These are phyloP conservation scores for Sylvicola fuscatus DNA, from an alignment of 2,888 invertebrate genomes.

Conservation along the genomic window DNA sequence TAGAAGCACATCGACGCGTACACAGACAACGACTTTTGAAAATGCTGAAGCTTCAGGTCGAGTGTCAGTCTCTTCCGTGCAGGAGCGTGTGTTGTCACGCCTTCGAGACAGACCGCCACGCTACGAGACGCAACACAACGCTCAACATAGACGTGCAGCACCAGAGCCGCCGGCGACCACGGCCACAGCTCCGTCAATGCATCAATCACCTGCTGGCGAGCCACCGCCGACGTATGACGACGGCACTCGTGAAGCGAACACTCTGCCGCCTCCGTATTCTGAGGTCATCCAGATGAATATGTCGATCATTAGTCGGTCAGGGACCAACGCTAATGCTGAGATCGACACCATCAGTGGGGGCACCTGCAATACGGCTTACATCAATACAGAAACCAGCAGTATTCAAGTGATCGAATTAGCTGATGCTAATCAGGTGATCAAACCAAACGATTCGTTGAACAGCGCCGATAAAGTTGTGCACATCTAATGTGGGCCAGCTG, in stretches of 20 bases:
- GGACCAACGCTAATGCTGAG: too few relatives aligned
- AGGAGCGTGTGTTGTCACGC: slow-evolving; percentile 10
- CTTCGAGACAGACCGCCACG: slow-evolving; percentile 12
- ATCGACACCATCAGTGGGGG: background rate
- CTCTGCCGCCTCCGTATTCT: too few relatives aligned
- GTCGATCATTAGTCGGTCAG: too few relatives aligned
- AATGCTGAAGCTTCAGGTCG: slow-evolving; percentile 6
- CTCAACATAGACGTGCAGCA: slow-evolving; percentile 1
- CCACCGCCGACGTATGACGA: slow-evolving; percentile 10
- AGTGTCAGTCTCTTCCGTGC: slow-evolving; percentile 12
- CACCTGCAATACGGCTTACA: background rate
- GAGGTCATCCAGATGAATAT: too few relatives aligned
- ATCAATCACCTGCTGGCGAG: slow-evolving; percentile 4
- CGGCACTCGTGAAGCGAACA: too few relatives aligned
- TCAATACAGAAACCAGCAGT: background rate
- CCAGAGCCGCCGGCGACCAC: background rate
- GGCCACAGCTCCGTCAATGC: background rate
- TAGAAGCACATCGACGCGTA: background rate
- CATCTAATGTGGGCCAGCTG: too few relatives aligned
- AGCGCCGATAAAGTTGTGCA: too few relatives aligned
- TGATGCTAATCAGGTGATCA: too few relatives aligned
- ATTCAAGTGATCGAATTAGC: too few relatives aligned
- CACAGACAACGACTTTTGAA: slow-evolving; percentile 6
- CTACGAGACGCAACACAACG: slow-evolving; percentile 9
- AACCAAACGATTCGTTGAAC: too few relatives aligned